phyloP scores from a whole-genome alignment of 2,113 vertebrate genomes.

The Pollachius pollachius region DNA sequence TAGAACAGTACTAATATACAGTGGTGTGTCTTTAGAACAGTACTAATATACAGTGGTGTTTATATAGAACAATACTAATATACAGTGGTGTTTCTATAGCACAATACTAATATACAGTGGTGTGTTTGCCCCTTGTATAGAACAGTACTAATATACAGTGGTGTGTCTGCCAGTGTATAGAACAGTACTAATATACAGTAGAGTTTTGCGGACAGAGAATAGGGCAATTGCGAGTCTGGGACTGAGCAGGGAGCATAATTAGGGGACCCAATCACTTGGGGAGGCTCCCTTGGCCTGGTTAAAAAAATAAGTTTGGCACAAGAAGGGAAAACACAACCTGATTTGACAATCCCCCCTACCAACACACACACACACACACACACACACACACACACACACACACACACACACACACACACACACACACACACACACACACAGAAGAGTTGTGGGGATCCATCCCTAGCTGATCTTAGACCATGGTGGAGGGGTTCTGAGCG shows the following conservation, averaged over 20 bases:
- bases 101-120: slow-evolving; percentile 40
- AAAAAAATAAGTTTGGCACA: slow-evolving; percentile 40
- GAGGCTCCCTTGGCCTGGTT: slow-evolving; percentile 46
- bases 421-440: background rate
- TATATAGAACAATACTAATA: too few relatives aligned
- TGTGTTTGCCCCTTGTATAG: too few relatives aligned
- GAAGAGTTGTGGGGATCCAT: slow-evolving; percentile 55
- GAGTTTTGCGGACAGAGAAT: too few relatives aligned
- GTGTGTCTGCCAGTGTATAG: too few relatives aligned
- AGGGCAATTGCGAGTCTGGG: slow-evolving; percentile 24
- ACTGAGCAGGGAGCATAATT: slow-evolving; percentile 12
- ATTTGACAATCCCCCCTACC: slow-evolving; percentile 40
- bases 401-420: background rate
- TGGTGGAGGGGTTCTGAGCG: slow-evolving; percentile 24
- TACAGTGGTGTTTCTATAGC: background rate
- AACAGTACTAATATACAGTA: too few relatives aligned
- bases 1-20: too few relatives aligned
- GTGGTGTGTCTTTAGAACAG: too few relatives aligned
- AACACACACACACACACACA: slow-evolving; percentile 5
- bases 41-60: too few relatives aligned
- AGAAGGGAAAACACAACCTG: slow-evolving; percentile 41
- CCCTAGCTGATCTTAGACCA: slow-evolving; percentile 58
- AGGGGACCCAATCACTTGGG: slow-evolving; percentile 25
- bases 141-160: too few relatives aligned
- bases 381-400: slow-evolving; percentile 3